Evolutionary conservation across 1,140 invertebrate species (phyloP), one percentile per base, ranked within the genome.

Genomic region (Carposina sasakii): DNA sequence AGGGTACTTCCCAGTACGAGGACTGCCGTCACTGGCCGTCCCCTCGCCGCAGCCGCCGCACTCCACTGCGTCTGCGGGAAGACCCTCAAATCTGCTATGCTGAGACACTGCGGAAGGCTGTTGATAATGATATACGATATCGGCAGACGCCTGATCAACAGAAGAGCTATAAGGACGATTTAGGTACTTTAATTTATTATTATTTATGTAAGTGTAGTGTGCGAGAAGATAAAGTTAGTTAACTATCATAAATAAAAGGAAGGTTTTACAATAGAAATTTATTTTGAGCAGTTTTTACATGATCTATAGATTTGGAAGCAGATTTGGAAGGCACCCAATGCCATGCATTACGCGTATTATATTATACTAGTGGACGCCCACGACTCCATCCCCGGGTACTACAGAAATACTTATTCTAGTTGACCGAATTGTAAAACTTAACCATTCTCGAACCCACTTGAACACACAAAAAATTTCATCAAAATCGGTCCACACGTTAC

Each of bases 121-220:
- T 88, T 2, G 86, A 88, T 40, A 88, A 88, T 55, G 81, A 83
- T 19, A 75, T 88, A 17, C 63, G 87, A 34, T 88, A 88, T 60
- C 82, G 76, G 51, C 81, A 82, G 22, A 81, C 81, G 5, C 70
- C 73, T 9, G 45, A 74, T 5, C 74, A 87, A 43, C 83, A 88
- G 49, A 64, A 79, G 39, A 68, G 69, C 13, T 88, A 88, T 57
- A 85, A 78, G 49, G 67, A 85, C 48, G 79, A 86, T 52, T 64
- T 88, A 67, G 87, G 87, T 87, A 66, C 60, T 43, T 30, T 17
- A 13, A 21, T 9, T 2, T 24, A 17, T n/a, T 36, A 17, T 12
- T 15, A 22, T 19, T 12, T 33, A 12, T n/a, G 30, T 20, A 33
- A 3, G 16, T 20, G 28, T 28, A 31, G n/a, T n/a, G n/a, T n/a